phyloP scores from a whole-genome alignment of 2,888 invertebrate genomes.

The Altica lythri region DNA sequence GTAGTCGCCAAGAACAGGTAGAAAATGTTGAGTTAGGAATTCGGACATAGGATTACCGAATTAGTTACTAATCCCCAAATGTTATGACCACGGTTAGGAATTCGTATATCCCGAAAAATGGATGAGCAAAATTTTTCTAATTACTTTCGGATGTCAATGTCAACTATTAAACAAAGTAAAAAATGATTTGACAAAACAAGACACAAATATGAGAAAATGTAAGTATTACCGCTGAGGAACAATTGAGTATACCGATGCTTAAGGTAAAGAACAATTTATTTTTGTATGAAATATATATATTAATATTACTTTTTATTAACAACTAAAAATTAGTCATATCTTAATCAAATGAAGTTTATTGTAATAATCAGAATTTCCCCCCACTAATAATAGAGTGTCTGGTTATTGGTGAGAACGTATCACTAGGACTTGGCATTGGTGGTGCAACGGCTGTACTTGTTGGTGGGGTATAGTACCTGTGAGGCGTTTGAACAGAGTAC shows the following conservation, averaged over 20 bases:
- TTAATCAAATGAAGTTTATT: background rate
- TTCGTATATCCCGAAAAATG: too few relatives aligned
- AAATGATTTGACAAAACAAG: slow-evolving; percentile 16
- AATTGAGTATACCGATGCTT: slow-evolving; percentile 3
- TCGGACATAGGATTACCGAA: too few relatives aligned
- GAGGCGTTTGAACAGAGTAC: background rate
- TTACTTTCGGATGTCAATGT: slow-evolving; percentile 22
- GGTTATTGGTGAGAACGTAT: background rate
- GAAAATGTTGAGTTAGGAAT: too few relatives aligned
- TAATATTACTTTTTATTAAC: too few relatives aligned
- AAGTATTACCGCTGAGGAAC: slow-evolving; percentile 7
- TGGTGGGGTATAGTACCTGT: background rate
- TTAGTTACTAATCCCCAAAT: too few relatives aligned
- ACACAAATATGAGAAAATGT: slow-evolving; percentile 19
- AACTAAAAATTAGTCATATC: background rate
- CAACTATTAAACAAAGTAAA: slow-evolving; percentile 15
- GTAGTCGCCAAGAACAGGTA: too few relatives aligned
- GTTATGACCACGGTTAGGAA: too few relatives aligned
- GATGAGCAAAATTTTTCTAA: slow-evolving; percentile 19
- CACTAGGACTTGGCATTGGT: background rate
- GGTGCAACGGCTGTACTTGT: background rate
- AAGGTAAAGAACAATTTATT: slow-evolving; percentile 8
- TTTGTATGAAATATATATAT: too few relatives aligned
- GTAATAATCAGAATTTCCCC: background rate
- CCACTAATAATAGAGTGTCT: background rate